Percentiles rank a stretch among this genome's conserved stretches.
Evolutionary conservation across 2,113 vertebrate genomes (phyloP).

Genomic region (Pseudopipra pipra): DNA sequence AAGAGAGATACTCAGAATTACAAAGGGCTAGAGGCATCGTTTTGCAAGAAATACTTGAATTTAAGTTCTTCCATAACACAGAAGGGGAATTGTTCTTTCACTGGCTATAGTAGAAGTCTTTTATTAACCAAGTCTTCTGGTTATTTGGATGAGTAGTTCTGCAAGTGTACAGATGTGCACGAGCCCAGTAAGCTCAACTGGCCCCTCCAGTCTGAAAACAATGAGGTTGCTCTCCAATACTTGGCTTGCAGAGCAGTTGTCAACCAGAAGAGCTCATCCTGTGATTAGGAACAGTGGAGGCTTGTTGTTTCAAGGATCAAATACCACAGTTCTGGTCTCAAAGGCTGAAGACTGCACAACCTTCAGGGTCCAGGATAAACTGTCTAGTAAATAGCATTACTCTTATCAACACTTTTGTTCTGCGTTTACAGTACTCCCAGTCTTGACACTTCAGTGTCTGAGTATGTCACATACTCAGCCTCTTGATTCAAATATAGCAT

Average conservation of each 20-base stretch:
- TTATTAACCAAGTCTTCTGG: not conserved
- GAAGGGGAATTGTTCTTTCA: not conserved
- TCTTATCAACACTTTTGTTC: not conserved
- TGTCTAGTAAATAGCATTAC: not conserved
- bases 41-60: not conserved
- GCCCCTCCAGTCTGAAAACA: not conserved
- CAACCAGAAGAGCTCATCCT: not conserved
- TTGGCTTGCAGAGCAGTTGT: not conserved
- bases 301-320: not conserved
- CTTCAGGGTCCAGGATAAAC: not conserved
- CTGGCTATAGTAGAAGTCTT: not conserved
- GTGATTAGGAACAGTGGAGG: not conserved
- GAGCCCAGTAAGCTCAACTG: not conserved
- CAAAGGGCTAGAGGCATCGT: not conserved
- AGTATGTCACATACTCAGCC: not conserved
- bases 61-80: not conserved
- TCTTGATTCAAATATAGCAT: not conserved
- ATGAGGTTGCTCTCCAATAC: not conserved
- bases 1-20: not conserved
- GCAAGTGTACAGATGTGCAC: not conserved
- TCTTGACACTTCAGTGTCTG: not conserved
- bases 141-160: not conserved
- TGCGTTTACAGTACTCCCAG: not conserved
- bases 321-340: not conserved
- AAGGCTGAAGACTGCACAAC: not conserved